phyloP scores from a whole-genome alignment of 2,888 invertebrate genomes.

The Acleris sparsana region DNA sequence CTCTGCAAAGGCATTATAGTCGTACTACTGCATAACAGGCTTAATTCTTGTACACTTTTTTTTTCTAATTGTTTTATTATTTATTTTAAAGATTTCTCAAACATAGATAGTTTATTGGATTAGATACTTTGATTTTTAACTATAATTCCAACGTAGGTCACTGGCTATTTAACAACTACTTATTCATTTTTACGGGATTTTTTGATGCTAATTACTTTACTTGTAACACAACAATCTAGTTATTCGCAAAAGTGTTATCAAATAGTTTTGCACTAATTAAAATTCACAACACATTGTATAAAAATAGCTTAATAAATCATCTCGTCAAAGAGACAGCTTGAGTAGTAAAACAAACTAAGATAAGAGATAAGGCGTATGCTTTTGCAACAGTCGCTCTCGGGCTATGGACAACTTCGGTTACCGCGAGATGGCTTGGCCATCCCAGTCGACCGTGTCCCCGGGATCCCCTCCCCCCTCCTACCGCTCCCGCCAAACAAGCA shows the following conservation, averaged over 20 bases:
- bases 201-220: not conserved
- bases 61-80: too few relatives aligned
- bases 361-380: conserved; percentile 63
- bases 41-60: too few relatives aligned
- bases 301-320: conserved; percentile 75
- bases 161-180: too few relatives aligned
- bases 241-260: conserved; percentile 11
- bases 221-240: not conserved
- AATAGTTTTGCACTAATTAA: conserved; percentile 22
- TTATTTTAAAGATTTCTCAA: too few relatives aligned
- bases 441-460: conserved; percentile 61
- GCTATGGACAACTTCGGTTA: conserved; percentile 87
- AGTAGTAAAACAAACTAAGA: conserved; percentile 62
- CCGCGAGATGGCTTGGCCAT: conserved; percentile 82
- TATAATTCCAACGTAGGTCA: too few relatives aligned
- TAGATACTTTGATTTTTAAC: too few relatives aligned
- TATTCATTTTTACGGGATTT: too few relatives aligned
- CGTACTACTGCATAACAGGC: too few relatives aligned
- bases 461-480: conserved; percentile 49
- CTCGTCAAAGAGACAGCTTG: conserved; percentile 61
- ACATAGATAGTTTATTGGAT: too few relatives aligned
- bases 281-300: conserved; percentile 42
- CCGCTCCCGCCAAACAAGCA: conserved; percentile 64
- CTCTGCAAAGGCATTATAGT: too few relatives aligned
- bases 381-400: conserved; percentile 59